These are phyloP conservation scores for Pyrgus malvae DNA, from an alignment of 2,888 invertebrate genomes.

Conservation along the genomic window DNA sequence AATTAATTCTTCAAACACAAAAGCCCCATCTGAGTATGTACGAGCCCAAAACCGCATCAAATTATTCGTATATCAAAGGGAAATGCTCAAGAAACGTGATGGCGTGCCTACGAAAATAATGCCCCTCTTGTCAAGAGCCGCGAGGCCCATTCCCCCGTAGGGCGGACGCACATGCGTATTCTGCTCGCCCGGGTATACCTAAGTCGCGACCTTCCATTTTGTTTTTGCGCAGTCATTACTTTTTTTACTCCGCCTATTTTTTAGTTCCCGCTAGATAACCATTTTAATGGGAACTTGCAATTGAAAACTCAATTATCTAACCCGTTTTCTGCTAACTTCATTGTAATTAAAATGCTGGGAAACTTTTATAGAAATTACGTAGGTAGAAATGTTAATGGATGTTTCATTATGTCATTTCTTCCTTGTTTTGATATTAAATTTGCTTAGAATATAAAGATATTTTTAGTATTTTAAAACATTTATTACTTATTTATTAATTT, in stretches of 20 bases:
- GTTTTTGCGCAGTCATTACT: slow-evolving; percentile 59
- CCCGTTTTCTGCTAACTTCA: slow-evolving; percentile 6
- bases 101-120: slow-evolving; percentile 51
- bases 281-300: slow-evolving; percentile 35
- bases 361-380: neutral
- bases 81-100: slow-evolving; percentile 50
- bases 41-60: slow-evolving; percentile 46
- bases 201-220: slow-evolving; percentile 74
- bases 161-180: slow-evolving; percentile 70
- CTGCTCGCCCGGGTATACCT: slow-evolving; percentile 56
- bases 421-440: too few species aligned
- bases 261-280: slow-evolving; percentile 31
- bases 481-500: too few species aligned
- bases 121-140: slow-evolving; percentile 43
- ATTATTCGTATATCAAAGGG: slow-evolving; percentile 50
- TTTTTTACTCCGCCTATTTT: slow-evolving; percentile 32
- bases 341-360: slow-evolving; percentile 16
- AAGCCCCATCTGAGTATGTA: slow-evolving; percentile 34
- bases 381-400: neutral
- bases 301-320: slow-evolving; percentile 37
- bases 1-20: slow-evolving; percentile 67
- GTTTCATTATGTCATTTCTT: neutral
- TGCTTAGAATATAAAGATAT: too few species aligned
- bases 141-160: slow-evolving; percentile 39
- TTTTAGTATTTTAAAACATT: too few species aligned